phyloP scores from a whole-genome alignment of 1,140 invertebrate species.

The Gonioctena quinquepunctata region DNA sequence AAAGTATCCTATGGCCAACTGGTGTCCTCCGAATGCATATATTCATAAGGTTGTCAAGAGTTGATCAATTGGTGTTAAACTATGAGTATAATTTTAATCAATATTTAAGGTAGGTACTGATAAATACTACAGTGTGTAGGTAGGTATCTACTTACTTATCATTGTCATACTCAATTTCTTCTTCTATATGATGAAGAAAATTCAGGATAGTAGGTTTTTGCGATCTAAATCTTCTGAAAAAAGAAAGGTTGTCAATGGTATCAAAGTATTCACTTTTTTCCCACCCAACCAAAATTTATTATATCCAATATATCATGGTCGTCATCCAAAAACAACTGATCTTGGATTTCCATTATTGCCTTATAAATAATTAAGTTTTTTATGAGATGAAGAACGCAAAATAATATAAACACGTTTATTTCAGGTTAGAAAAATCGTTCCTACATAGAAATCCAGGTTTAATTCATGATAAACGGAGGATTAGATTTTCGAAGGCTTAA shows the following conservation, averaged over 20 bases:
- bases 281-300: constrained; percentile 12
- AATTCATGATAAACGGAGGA: not conserved
- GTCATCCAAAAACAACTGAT: constrained; percentile 4
- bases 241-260: not conserved
- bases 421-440: no score
- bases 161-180: not conserved
- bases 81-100: no score
- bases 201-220: not conserved
- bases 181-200: not conserved
- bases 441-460: not conserved
- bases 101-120: no score
- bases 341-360: no score
- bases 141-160: constrained; percentile 3
- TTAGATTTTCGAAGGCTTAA: not conserved
- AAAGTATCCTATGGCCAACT: constrained; percentile 18
- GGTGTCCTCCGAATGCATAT: constrained; percentile 20
- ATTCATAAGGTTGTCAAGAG: constrained; percentile 14
- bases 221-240: constrained; percentile 19
- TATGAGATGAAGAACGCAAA: no score
- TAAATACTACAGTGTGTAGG: no score
- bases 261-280: constrained; percentile 8
- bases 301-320: constrained; percentile 10
- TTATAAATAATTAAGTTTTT: no score
- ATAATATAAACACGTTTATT: no score
- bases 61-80: constrained; percentile 19